Base-by-base conservation (phyloP, 2,888 invertebrate species). In the Lasioglossum vierecki region DNA sequence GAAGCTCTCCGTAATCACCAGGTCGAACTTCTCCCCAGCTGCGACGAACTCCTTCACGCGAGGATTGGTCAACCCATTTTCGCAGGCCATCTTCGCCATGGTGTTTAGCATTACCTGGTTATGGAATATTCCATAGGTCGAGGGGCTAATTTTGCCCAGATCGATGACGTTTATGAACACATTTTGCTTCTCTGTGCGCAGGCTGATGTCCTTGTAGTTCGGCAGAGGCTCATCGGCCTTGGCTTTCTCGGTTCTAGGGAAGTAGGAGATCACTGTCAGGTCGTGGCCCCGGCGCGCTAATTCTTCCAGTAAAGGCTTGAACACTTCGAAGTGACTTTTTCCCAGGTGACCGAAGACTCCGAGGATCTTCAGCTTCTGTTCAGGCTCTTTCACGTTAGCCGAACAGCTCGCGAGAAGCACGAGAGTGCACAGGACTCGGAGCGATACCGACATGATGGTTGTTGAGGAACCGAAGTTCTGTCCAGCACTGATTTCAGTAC, bases 1-100 rank as follows among this genome's bases (percentile, higher is more conserved):
- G 92, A 98, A 98, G 80, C 96, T 96, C 94, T 98, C 97, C 79
- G 96, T 95, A 0, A 98, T 93, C 11, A 97, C 95, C 0, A 98
- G 93, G 93, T 98, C 97, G 91, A 96, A 97, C 75, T 96, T 96
- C 41, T 87, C 46, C 0, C 88, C 79, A 8, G 89, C 82, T 0
- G 80, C 83, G 0, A 85, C 5, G 79, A 86, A 6, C 73, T 84
- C n/a, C 4, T 66, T 70, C 1, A 96, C 95, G 80, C 92, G 87
- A 26, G 94, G 89, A 84, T 95, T 95, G 18, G 91, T 93, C 35
- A 96, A 88, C 88, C 95, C 90, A 1, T 90, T 89, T 85, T 95
- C 92, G 89, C 96, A 96, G 79, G 94, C 94, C 18, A 94, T 88
- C 39, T 89, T 85, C n/a, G 95, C 95, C 72, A 91, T 90, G 0